A percentile compares a stretch with the other conserved stretches of the same genome.
phyloP scores from a whole-genome alignment of 1,140 invertebrate genomes.

The Alviniconcha marisindica region DNA sequence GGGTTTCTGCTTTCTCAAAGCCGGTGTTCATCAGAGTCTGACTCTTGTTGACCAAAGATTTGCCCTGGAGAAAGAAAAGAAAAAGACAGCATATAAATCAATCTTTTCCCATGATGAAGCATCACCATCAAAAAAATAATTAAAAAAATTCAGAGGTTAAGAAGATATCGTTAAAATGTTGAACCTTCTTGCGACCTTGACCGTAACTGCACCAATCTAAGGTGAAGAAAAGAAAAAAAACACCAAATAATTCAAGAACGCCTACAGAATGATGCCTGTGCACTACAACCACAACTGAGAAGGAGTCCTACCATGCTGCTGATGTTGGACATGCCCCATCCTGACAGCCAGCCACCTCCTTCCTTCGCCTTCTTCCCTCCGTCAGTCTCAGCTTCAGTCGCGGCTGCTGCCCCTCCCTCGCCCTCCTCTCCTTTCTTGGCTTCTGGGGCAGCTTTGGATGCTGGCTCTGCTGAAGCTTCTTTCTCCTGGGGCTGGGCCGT shows the following conservation, averaged over 20 bases:
- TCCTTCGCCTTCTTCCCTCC: slow-evolving; percentile 35
- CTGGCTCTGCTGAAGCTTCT: not conserved
- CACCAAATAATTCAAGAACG: no score
- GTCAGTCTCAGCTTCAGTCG: slow-evolving; percentile 24
- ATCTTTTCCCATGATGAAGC: no score
- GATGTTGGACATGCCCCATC: slow-evolving; percentile 65
- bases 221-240: no score
- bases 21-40: slow-evolving; percentile 84
- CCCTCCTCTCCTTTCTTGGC: slow-evolving; percentile 16
- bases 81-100: no score
- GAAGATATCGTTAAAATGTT: no score
- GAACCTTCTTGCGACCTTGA: no score
- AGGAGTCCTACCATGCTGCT: slow-evolving; percentile 9
- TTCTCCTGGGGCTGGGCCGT: slow-evolving; percentile 4
- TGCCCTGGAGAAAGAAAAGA: slow-evolving; percentile 79
- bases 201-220: no score
- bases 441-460: not conserved
- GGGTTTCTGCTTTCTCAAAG: slow-evolving; percentile 90
- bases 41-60: slow-evolving; percentile 72
- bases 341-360: slow-evolving; percentile 63
- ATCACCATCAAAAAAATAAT: no score
- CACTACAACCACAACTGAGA: no score
- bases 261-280: no score
- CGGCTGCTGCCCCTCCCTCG: slow-evolving; percentile 14
- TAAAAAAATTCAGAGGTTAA: no score